phyloP scores from a whole-genome alignment of 37 sponge, comb jelly and placozoan genomes.

The Cladorhizidae sp. region DNA sequence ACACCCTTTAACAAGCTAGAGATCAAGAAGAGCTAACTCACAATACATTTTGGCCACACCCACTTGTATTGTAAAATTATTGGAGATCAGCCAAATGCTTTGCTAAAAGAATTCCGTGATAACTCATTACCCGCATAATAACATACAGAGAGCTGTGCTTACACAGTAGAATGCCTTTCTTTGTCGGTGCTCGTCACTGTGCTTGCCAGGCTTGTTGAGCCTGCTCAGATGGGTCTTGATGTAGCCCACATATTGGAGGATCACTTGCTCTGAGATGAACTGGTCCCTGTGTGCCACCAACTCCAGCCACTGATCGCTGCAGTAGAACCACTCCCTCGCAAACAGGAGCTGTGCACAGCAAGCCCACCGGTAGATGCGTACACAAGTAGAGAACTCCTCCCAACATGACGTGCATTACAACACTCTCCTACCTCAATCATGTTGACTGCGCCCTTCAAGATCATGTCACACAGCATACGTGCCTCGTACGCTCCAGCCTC shows the following conservation, averaged over 20 bases:
- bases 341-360: slow-evolving; percentile 16
- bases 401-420: too few species aligned
- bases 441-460: slow-evolving; percentile 79
- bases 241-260: slow-evolving; percentile 59
- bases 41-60: too few species aligned
- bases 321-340: slow-evolving; percentile 18
- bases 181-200: slow-evolving; percentile 45
- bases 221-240: slow-evolving; percentile 59
- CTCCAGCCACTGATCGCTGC: slow-evolving; percentile 44
- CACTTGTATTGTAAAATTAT: too few species aligned
- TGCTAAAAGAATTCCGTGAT: too few species aligned
- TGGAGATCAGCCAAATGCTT: too few species aligned
- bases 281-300: slow-evolving; percentile 24
- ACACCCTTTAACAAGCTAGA: too few species aligned
- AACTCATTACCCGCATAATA: too few species aligned
- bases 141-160: too few species aligned
- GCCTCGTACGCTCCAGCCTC: slow-evolving; percentile 73
- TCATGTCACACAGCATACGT: slow-evolving; percentile 70
- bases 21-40: too few species aligned
- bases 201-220: slow-evolving; percentile 41
- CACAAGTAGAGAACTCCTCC: too few species aligned
- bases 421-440: slow-evolving; percentile 58
- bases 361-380: not conserved
- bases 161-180: slow-evolving; percentile 63
- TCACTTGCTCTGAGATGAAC: slow-evolving; percentile 65